Base-by-base conservation (phyloP, 2,797 vertebrate genomes). In the Manis crassicaudata region DNA sequence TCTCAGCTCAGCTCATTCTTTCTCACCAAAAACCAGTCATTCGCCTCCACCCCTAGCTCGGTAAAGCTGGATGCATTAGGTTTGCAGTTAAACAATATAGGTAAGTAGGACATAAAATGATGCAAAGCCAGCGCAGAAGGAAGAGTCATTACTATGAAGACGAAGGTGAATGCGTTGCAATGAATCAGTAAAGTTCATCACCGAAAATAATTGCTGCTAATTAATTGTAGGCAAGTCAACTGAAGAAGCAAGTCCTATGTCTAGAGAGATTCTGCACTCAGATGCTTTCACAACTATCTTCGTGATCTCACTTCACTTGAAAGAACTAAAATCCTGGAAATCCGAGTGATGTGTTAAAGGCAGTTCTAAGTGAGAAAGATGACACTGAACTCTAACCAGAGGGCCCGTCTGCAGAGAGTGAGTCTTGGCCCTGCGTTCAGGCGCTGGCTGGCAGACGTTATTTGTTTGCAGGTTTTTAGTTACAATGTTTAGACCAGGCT, bases 301-400 rank as follows among this genome's bases (percentile, higher is more conserved):
- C 63, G 83, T 54, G 72, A 91, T 58, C 80, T 91, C 67, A 58
- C 54, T 89, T 93, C 35, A 60, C 58, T 83, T 90, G 32, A 58
- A 79, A 89, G 82, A 83, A 82, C 63, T 58, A 80, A 60, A 80
- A 70, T 65, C 35, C 37, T 70, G 35, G 37, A 65, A 43, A 80
- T 84, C 68, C 40, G 37, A 79, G 35, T 23, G 40, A 60, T 72
- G 86, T 95, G 94, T 82, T 52, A 67, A 56, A 87, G 29, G n/a
- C 60, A 68, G 14, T 21, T 79, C 13, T 25, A 29, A 29, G 54
- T 43, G 62, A 63, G 81, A 84, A 88, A 72, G 54, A 35, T 56
- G 75, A 79, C 10, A 2, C 5, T 75, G 83, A 84, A 76, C 75
- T 86, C 16, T 35, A 84, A 67, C 29, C 20, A 35, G 67, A 63